phyloP scores from a whole-genome alignment of 2,888 invertebrate genomes.

The Drosophila histrio region DNA sequence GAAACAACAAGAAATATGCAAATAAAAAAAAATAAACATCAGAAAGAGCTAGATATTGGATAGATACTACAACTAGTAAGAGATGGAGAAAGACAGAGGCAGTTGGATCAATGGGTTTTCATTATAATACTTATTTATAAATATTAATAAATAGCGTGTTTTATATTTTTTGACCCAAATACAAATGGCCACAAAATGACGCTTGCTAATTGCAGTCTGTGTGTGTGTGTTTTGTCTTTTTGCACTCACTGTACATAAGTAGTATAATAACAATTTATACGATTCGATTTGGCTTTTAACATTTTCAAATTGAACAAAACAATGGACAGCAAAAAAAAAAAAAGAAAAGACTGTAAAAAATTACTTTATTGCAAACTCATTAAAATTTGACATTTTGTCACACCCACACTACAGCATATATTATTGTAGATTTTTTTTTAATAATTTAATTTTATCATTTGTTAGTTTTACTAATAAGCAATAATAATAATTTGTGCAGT shows the following conservation, averaged over 20 bases:
- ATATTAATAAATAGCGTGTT: neutral
- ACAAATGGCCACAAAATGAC: neutral
- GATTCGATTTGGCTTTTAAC: neutral
- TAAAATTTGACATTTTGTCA: conserved; percentile 3
- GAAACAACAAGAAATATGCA: conserved; percentile 1
- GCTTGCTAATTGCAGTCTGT: neutral
- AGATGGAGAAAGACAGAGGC: neutral
- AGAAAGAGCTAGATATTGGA: neutral
- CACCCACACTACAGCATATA: neutral
- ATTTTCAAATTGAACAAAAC: neutral
- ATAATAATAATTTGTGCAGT: neutral
- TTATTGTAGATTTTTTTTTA: neutral
- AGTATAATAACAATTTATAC: neutral
- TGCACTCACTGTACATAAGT: conserved; percentile 4
- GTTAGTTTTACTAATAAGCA: conserved; percentile 1
- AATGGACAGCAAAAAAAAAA: neutral
- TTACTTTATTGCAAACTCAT: conserved; percentile 8
- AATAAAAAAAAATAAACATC: conserved; percentile 1
- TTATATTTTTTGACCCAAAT: conserved; percentile 2
- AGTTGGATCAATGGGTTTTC: conserved; percentile 3
- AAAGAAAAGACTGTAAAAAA: neutral
- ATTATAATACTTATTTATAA: neutral
- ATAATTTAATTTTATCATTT: neutral
- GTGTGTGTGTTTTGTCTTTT: neutral
- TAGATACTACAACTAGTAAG: too few relatives aligned